Base-by-base conservation (phyloP, 2,113 vertebrate species). In the Arothron firmamentum region DNA sequence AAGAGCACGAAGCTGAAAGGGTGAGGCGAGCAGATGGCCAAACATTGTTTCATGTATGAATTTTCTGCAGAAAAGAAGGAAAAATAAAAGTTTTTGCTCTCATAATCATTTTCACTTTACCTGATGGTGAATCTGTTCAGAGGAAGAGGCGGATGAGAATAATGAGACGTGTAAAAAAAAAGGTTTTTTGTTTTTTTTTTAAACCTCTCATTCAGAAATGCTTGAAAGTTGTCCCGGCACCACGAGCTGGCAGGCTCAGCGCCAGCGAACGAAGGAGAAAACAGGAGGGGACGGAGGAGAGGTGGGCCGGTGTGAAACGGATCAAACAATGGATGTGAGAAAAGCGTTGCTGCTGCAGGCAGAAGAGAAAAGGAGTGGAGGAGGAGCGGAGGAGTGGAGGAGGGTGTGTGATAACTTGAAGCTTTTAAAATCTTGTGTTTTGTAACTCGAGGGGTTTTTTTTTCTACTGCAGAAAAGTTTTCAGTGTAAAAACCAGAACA, bases 271-370 rank as follows among this genome's bases (percentile, higher is more conserved):
- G 72, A 79, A 80, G 66, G 56, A 75, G 80, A 72, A 81, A 83
- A 75, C 81, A 84, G 80, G 74, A 79, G 81, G 78, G 82, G 78
- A 85, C 70, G 81, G 79, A 80, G 65, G 83, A 85, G 82, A 70
- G 69, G 84, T 84, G 84, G 86, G 80, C 60, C 72, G 79, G 86
- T 84, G 86, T 80, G 84, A 86, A 85, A 82, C 63, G 80, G 80
- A 86, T 86, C 80, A 85, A 85, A 86, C 84, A 86, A 83, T 82
- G 78, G 75, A 82, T 80, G 78, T 82, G 84, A 85, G 79, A 82
- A 83, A 82, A 72, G 67, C 66, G 61, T 79, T 55, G 75, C 80
- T 75, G 75, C 62, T 73, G 73, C 68, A 56, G 67, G 81, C 72
- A 61, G 73, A 81, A 65, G 65, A 80, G 75, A 79, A 73, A 77